A percentile compares a stretch with the other conserved stretches of the same genome.
Evolutionary conservation across 2,888 invertebrate genomes (phyloP).

Genomic region (Drosophila picticornis): DNA sequence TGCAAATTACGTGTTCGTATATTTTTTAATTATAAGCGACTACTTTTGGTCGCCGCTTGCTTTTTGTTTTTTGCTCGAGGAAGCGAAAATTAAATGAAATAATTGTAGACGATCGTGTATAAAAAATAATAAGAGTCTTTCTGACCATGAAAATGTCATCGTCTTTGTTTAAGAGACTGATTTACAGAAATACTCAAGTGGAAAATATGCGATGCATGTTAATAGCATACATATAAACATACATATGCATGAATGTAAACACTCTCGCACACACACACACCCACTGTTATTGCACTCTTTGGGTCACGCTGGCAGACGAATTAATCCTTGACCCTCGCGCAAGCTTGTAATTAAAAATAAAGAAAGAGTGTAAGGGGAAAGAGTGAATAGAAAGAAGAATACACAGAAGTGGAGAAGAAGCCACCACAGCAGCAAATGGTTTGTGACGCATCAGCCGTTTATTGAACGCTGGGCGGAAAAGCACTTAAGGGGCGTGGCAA

Average conservation of each 20-base stretch:
- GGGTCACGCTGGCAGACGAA: slow-evolving; percentile 59
- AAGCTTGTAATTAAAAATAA: slow-evolving; percentile 71
- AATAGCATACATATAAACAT: slow-evolving; percentile 4
- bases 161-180: slow-evolving; percentile 43
- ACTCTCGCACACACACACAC: slow-evolving; percentile 8
- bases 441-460: slow-evolving; percentile 59
- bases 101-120: slow-evolving; percentile 42
- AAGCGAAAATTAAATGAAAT: slow-evolving; percentile 64
- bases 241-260: neutral
- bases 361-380: neutral
- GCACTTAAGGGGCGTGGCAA: slow-evolving; percentile 36
- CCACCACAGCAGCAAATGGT: neutral
- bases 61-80: slow-evolving; percentile 33
- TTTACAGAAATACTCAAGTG: slow-evolving; percentile 37
- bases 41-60: slow-evolving; percentile 3
- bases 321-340: slow-evolving; percentile 80
- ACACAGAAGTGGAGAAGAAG: slow-evolving; percentile 7
- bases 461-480: slow-evolving; percentile 18
- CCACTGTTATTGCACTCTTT: slow-evolving; percentile 28
- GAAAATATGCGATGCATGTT: slow-evolving; percentile 30
- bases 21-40: slow-evolving; percentile 49
- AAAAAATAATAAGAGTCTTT: slow-evolving; percentile 22
- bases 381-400: slow-evolving; percentile 1
- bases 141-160: slow-evolving; percentile 58
- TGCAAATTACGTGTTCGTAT: slow-evolving; percentile 28